Evolutionary conservation across 2,113 vertebrate genomes (phyloP).

Genomic region (Pelecanus crispus): DNA sequence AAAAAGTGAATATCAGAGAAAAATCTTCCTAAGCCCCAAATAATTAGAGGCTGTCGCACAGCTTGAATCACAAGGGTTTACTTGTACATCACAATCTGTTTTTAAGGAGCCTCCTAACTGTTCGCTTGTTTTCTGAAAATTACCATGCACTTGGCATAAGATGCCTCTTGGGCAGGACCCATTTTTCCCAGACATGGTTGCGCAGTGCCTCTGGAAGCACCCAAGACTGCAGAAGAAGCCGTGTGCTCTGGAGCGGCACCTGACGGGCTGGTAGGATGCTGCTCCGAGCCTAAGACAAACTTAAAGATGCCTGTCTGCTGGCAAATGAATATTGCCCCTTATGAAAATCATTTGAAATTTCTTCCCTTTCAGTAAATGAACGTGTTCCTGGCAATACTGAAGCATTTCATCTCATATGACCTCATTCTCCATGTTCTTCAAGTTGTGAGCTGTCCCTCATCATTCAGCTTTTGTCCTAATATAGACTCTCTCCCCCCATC

Average conservation of each 20-base stretch:
- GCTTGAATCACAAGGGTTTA: background rate
- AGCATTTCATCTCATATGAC: background rate
- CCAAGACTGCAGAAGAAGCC: background rate
- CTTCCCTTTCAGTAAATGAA: background rate
- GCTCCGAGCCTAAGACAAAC: background rate
- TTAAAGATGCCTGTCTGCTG: background rate
- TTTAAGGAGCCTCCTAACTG: background rate
- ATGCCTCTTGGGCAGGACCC: background rate
- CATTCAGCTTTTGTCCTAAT: constrained; percentile 1
- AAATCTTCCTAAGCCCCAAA: background rate
- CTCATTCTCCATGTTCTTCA: background rate
- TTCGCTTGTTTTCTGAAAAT: background rate
- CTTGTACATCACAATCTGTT: background rate
- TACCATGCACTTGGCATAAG: background rate
- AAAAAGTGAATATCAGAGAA: background rate
- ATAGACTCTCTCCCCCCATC: constrained; percentile 1
- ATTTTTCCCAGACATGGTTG: background rate
- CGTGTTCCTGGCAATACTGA: background rate
- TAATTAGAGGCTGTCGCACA: background rate
- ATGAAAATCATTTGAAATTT: background rate
- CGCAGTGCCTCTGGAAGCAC: background rate
- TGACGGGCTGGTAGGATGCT: background rate
- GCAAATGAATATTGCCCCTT: background rate
- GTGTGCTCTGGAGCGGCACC: background rate
- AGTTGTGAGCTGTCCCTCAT: constrained; percentile 12